phyloP scores from a whole-genome alignment of 1,140 invertebrate genomes.

The Branchinecta lynchi region DNA sequence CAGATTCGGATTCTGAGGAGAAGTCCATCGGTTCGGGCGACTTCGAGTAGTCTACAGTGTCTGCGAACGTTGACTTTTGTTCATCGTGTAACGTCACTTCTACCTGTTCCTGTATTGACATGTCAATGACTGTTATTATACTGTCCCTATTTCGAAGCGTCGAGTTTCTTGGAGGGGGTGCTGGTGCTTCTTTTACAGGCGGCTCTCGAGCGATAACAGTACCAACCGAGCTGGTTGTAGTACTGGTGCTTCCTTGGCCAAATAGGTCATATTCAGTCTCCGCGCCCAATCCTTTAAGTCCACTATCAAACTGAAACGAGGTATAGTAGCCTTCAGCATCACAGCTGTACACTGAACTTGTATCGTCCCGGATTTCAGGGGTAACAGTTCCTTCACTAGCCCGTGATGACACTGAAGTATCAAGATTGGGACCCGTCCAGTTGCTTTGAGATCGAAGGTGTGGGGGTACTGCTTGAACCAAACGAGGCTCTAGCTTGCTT shows the following conservation, averaged over 20 bases:
- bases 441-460: conserved; percentile 21
- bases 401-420: conserved; percentile 37
- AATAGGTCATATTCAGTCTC: conserved; percentile 79
- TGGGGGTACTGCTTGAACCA: conserved; percentile 24
- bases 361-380: conserved; percentile 61
- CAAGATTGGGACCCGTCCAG: conserved; percentile 19
- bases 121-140: conserved; percentile 26
- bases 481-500: conserved; percentile 20
- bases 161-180: conserved; percentile 22
- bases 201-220: conserved; percentile 42
- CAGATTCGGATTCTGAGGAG: conserved; percentile 13
- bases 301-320: conserved; percentile 89
- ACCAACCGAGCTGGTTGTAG: conserved; percentile 71
- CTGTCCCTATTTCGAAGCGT: conserved; percentile 24
- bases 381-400: conserved; percentile 70
- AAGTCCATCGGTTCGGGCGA: conserved; percentile 32
- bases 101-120: conserved; percentile 19
- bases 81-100: background rate
- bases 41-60: conserved; percentile 47
- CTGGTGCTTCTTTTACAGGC: conserved; percentile 22
- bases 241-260: conserved; percentile 70
- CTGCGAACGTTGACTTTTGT: conserved; percentile 38
- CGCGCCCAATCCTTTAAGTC: conserved; percentile 44
- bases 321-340: conserved; percentile 96
- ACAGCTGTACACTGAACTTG: conserved; percentile 81